Percentiles rank a stretch among this genome's conserved stretches.
phyloP scores from a whole-genome alignment of 2,113 vertebrate genomes.

The Mandrillus leucophaeus region DNA sequence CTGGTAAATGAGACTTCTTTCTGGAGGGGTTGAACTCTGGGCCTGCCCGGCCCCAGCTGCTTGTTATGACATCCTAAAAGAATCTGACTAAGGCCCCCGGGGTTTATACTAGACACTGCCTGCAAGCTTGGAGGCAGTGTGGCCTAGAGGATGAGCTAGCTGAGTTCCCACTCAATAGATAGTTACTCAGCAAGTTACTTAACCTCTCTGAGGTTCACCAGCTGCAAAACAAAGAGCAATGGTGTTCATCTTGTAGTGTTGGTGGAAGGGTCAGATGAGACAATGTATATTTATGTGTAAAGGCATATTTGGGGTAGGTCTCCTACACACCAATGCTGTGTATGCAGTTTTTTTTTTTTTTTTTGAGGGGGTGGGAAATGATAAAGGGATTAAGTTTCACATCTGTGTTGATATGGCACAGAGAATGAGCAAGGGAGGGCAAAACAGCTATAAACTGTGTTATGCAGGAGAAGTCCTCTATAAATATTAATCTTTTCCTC shows the following conservation, averaged over 20 bases:
- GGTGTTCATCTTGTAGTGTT: too few relatives aligned
- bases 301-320: neutral
- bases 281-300: neutral
- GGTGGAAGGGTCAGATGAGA: neutral
- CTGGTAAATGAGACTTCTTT: constrained; percentile 57
- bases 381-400: neutral
- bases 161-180: neutral
- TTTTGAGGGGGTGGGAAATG: neutral
- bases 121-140: neutral
- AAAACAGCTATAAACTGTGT: neutral
- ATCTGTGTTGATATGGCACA: neutral
- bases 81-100: constrained; percentile 53
- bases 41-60: constrained; percentile 43
- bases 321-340: neutral
- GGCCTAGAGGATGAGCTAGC: neutral
- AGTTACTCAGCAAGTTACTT: neutral
- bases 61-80: constrained; percentile 76
- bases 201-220: neutral
- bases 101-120: neutral
- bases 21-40: constrained; percentile 26
- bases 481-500: neutral
- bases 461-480: neutral
- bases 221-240: neutral
- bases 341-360: neutral
- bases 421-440: neutral